Evolutionary conservation across 2,888 invertebrate species (phyloP), one percentile per base, ranked within the genome.

Genomic region (Mesochorus sp.): DNA sequence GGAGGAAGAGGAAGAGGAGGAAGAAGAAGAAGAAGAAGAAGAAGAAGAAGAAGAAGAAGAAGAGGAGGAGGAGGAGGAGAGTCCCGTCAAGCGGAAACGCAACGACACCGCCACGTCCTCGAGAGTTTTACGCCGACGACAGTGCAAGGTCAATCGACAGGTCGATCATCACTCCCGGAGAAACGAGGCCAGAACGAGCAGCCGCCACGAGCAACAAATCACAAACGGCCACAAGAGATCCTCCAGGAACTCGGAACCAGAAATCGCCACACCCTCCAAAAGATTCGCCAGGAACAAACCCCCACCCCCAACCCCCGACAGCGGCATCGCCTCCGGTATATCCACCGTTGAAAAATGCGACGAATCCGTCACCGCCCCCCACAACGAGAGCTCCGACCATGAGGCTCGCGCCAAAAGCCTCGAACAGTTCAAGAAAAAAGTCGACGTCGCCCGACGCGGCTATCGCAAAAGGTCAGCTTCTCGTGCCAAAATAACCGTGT

Each of bases 241-340:
- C 51, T 80, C 81, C 8, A 83, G 70, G 24, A 83, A 83, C 12
- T n/a, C n/a, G n/a, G 37, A 59, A 24, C 8, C 47, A 10, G 39
- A 17, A n/a, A 12, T n/a, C 12, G 51, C 47, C 17, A 76, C 55
- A 8, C 86, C 88, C 10, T 55, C 76, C 12, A 86, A 85, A 47
- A 85, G 82, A 10, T 39, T 17, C 51, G 79, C 81, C 8, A 83
- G 70, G 24, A 83, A 83, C 12, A 57, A 64, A 57, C 6, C 14
- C 78, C 77, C 85, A 75, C 84, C 85, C 70, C 84, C 85, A 2
- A 89, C 89, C 1, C 87, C 91, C 0, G 91, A 91, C 72, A 91
- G 90, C 71, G 91, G 90, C 3, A 88, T 91, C 39, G 87, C 85
- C 1, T 90, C 91, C 4, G 88, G 88, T 8, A 78, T 89, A 5